Evolutionary conservation across 2,113 vertebrate species (phyloP), one percentile per base, ranked within the genome.

Genomic region (Rhinoderma darwinii): DNA sequence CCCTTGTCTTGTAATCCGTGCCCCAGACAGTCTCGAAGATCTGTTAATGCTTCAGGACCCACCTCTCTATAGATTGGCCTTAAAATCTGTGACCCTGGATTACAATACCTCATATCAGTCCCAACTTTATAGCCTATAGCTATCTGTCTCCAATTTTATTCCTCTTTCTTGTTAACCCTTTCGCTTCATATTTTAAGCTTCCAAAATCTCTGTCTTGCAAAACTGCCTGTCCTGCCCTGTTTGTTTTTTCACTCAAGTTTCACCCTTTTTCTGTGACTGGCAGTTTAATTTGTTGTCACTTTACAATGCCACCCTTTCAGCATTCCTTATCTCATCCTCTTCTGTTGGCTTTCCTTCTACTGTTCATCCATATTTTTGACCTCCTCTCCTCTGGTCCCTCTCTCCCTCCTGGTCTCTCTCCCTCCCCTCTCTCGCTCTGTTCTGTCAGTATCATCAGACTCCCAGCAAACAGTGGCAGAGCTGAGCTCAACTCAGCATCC

Each of bases 391-490:
- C 43, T 47, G 35, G 37, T 82, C 47, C 83, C 78, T 80, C 73
- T 76, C 47, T 82, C 79, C 37, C 77, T 86, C 83, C 54, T 41
- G 47, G 44, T 75, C 82, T 73, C 70, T 87, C 75, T 41, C n/a
- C 72, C 77, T 73, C 77, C 77, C 63, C 56, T 66, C 59, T 66
- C 84, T 83, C 61, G 27, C 56, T 66, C 79, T 75, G 43, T 66
- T 47, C 80, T 82, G 56, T 74, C 84, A 75, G 79, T 76, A 82
- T 82, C 70, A 82, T 78, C 85, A 87, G 85, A 87, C 54, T 82
- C 86, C n/a, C 86, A 87, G 86, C 86, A 82, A 75, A 87, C 61
- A 83, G 86, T 72, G 61, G 44, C 72, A 78, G 72, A 84, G 68
- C 86, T 66, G 63, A 76, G 54, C 79, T 82, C 51, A 87, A 82